Conservation (phyloP, 2,888 invertebrate species). For the Sylvicola cinctus region DNA sequence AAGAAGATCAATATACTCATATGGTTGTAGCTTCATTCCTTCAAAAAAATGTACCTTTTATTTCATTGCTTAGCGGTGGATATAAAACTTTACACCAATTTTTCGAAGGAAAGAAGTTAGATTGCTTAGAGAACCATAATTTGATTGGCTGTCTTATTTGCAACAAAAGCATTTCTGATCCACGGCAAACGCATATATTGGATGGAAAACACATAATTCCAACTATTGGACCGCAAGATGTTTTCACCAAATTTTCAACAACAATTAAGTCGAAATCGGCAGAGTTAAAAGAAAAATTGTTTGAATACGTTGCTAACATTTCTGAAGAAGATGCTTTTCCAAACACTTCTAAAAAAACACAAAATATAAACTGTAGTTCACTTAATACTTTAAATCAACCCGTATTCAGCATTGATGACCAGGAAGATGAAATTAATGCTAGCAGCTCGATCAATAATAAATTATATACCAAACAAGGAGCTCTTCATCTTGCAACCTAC, state of each 20-base stretch:
- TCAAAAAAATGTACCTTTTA: slow-evolving; percentile 80
- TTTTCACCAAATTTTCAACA: slow-evolving; percentile 65
- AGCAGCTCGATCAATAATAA: slow-evolving; percentile 40
- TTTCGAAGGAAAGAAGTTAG: slow-evolving; percentile 59
- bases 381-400: slow-evolving; percentile 32
- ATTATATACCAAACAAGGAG: too few relatives aligned
- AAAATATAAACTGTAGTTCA: slow-evolving; percentile 1
- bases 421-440: slow-evolving; percentile 31
- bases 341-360: slow-evolving; percentile 26
- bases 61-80: slow-evolving; percentile 81
- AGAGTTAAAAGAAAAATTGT: slow-evolving; percentile 76
- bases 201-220: not conserved
- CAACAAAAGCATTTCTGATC: slow-evolving; percentile 28
- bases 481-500: slow-evolving; percentile 62
- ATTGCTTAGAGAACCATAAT: slow-evolving; percentile 71
- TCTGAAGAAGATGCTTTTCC: too few relatives aligned
- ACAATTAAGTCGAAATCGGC: slow-evolving; percentile 81
- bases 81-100: slow-evolving; percentile 70
- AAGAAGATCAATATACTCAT: slow-evolving; percentile 88
- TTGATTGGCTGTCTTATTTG: slow-evolving; percentile 64
- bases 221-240: slow-evolving; percentile 12
- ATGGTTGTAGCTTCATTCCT: slow-evolving; percentile 97
- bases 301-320: slow-evolving; percentile 89
- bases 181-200: slow-evolving; percentile 1
- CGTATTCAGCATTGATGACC: slow-evolving; percentile 88